Conservation (phyloP, 2,888 invertebrate genomes). For the Polydrusus pterygomalis region DNA sequence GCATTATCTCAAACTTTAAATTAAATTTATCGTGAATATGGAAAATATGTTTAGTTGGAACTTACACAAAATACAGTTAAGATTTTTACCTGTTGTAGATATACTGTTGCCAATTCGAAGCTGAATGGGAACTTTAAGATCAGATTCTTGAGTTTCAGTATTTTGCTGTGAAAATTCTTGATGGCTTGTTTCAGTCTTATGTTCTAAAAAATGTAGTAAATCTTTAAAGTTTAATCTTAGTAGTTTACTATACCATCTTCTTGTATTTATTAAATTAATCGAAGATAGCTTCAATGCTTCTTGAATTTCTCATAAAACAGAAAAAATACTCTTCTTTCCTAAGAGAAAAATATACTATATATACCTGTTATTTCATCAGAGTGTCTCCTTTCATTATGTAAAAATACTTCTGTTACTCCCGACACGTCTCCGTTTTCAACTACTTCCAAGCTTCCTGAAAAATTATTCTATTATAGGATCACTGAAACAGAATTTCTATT, state of each 20-base stretch:
- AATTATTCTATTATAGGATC: background rate
- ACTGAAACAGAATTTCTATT: background rate
- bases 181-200: too few species aligned
- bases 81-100: background rate
- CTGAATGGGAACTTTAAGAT: constrained; percentile 28
- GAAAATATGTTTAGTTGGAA: too few species aligned
- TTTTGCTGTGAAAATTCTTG: background rate
- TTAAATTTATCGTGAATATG: too few species aligned
- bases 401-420: background rate
- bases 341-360: background rate
- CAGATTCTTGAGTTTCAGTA: background rate
- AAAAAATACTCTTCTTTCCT: too few species aligned
- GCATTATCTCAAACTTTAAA: too few species aligned
- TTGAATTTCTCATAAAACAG: too few species aligned
- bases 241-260: too few species aligned
- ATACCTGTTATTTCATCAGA: background rate
- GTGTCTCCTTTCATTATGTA: background rate
- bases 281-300: too few species aligned
- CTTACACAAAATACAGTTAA: too few species aligned
- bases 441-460: background rate
- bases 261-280: too few species aligned
- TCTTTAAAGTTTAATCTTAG: too few species aligned
- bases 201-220: too few species aligned
- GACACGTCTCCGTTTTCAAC: background rate
- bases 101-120: background rate